Evolutionary conservation across 1,140 invertebrate species (phyloP).

Genomic region (Meloidogyne hapla): DNA sequence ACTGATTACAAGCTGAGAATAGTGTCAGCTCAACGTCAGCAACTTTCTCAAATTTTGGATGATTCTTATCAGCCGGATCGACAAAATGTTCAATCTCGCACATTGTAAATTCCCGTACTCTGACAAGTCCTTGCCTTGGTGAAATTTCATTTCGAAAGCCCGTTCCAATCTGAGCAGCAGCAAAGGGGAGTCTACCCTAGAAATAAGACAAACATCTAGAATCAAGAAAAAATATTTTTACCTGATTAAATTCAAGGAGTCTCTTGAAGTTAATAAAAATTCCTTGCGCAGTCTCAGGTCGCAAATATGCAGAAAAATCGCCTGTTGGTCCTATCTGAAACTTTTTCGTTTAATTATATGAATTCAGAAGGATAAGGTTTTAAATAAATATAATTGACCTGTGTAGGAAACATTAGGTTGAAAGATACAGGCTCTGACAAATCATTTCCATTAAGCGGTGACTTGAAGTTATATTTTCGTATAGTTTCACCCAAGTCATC

Average conservation of each 20-base stretch:
- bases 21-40: conserved; percentile 75
- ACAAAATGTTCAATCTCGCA: conserved; percentile 99
- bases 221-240: not conserved
- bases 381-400: too few relatives aligned
- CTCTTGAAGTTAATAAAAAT: conserved; percentile 99
- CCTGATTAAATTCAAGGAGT: conserved; percentile 87
- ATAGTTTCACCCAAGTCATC: conserved; percentile 82
- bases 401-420: conserved; percentile 96
- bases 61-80: conserved; percentile 82
- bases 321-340: conserved; percentile 70
- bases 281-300: conserved; percentile 97
- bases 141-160: conserved; percentile 99
- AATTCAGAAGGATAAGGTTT: conserved; percentile 73
- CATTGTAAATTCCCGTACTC: conserved; percentile 92
- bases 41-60: conserved; percentile 83
- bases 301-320: conserved; percentile 67
- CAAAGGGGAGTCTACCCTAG: conserved; percentile 88
- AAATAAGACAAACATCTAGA: conserved; percentile 12
- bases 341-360: not conserved
- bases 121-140: conserved; percentile 88
- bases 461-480: conserved; percentile 85
- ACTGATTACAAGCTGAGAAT: conserved; percentile 93
- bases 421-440: conserved; percentile 92
- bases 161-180: conserved; percentile 94
- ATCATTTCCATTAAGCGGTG: conserved; percentile 88